Base-by-base conservation (phyloP, 2,797 vertebrate species). In the Eupleurogrammus muticus region DNA sequence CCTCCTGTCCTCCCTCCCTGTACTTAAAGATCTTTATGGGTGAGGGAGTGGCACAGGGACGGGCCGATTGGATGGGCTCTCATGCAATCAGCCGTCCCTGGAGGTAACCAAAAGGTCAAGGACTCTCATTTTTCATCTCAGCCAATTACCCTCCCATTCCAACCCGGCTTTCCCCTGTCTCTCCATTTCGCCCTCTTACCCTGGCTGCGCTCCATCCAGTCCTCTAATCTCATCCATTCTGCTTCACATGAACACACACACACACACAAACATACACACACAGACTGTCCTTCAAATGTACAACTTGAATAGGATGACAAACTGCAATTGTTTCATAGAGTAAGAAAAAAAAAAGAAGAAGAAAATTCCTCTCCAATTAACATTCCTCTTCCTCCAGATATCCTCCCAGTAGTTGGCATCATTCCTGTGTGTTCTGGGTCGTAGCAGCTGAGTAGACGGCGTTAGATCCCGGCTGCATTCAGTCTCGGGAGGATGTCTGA, bases 111-210 rank as follows among this genome's bases (percentile, higher is more conserved):
- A 81, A 88, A 87, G 93, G 92, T 93, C 92, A 94, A 93, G 93
- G 93, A 93, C 87, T 91, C 91, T 86, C 90, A 92, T 94, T 93
- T 93, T 92, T 94, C 92, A 93, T 91, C 85, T 61, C 78, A 85
- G 79, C 78, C 90, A 92, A 92, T 94, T 92, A 92, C 82, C 81
- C 82, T 82, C 66, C 73, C 66, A 68, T 82, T 82, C 63, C 63
- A 73, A 60, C 62, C 62, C 44, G 24, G 47, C 79, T 74, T 72
- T 67, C 62, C 67, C 69, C 66, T 42, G 72, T 65, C 75, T 82
- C 60, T 70, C 54, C 65, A 67, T 78, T 72, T 66, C 71, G 36
- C 66, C 66, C 76, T 77, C 70, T 76, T 65, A 63, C 69, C 63
- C 81, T 44, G 60, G 60, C 80, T 57, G 65, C n/a, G 62, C 85